These are phyloP conservation scores for Eilema griseolum DNA, from an alignment of 2,888 invertebrate genomes.

Conservation along the genomic window DNA sequence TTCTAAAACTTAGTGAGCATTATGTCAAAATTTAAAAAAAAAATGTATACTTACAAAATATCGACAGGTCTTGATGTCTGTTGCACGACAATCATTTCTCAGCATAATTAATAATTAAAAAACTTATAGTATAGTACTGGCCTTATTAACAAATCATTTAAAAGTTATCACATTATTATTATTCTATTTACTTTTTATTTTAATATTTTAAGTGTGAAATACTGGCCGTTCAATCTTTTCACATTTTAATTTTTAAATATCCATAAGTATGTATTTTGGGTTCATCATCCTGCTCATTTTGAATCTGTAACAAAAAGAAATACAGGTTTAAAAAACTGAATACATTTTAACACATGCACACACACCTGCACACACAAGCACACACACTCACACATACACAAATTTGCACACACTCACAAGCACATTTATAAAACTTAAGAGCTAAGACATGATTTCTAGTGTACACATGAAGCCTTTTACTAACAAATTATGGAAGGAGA, in stretches of 20 bases:
- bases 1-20: no score
- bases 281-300: constrained; percentile 23
- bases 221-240: constrained; percentile 42
- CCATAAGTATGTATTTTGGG: background rate
- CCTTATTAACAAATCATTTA: constrained; percentile 49
- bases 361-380: no score
- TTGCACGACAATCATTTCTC: constrained; percentile 25
- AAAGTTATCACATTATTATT: constrained; percentile 31
- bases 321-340: no score
- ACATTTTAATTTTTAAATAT: background rate
- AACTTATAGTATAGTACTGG: constrained; percentile 63
- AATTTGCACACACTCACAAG: no score
- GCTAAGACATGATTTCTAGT: no score
- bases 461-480: no score
- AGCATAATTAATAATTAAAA: constrained; percentile 24
- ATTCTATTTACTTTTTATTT: background rate
- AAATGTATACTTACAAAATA: constrained; percentile 37
- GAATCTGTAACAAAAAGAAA: constrained; percentile 50
- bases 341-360: no score
- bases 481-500: no score
- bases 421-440: no score
- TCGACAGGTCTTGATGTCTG: constrained; percentile 18
- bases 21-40: no score
- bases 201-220: constrained; percentile 23
- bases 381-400: no score